Conservation (phyloP, 2,888 invertebrate genomes). For the Anoncus sp. region DNA sequence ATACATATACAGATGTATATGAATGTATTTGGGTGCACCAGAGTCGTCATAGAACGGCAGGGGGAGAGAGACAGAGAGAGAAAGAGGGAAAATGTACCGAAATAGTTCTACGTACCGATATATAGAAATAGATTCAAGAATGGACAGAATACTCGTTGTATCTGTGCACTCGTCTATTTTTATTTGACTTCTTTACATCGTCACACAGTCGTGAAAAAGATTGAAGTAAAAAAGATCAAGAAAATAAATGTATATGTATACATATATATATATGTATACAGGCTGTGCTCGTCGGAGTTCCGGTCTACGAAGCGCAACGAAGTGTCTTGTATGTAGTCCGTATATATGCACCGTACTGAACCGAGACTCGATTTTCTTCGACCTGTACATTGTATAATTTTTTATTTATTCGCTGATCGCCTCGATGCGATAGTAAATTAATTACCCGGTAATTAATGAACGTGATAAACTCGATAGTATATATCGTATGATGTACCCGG, state of each 20-base stretch:
- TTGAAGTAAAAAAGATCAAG: slow-evolving; percentile 47
- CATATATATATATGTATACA: slow-evolving; percentile 11
- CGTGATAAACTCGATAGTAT: slow-evolving; percentile 51
- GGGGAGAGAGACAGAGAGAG: slow-evolving; percentile 11
- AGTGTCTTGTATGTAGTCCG: slow-evolving; percentile 48
- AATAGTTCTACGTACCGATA: slow-evolving; percentile 20
- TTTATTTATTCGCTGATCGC: slow-evolving; percentile 42
- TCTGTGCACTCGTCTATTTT: slow-evolving; percentile 59
- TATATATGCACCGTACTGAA: background rate
- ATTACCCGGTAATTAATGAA: slow-evolving; percentile 57
- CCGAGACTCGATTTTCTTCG: background rate
- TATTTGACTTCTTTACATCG: slow-evolving; percentile 53
- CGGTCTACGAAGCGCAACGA: slow-evolving; percentile 73
- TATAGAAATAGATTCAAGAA: slow-evolving; percentile 1
- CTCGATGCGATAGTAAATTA: slow-evolving; percentile 39
- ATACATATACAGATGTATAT: slow-evolving; percentile 4
- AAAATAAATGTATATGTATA: slow-evolving; percentile 4
- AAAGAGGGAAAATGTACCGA: slow-evolving; percentile 6
- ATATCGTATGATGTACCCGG: slow-evolving; percentile 25
- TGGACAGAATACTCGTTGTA: slow-evolving; percentile 41
- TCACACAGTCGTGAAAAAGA: slow-evolving; percentile 24
- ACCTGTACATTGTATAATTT: slow-evolving; percentile 24
- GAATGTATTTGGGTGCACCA: background rate
- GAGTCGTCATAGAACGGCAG: slow-evolving; percentile 1
- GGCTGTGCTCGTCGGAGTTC: slow-evolving; percentile 62